Evolutionary conservation across 2,113 vertebrate genomes (phyloP), one percentile per base, ranked within the genome.

Genomic region (Dromaius novaehollandiae): DNA sequence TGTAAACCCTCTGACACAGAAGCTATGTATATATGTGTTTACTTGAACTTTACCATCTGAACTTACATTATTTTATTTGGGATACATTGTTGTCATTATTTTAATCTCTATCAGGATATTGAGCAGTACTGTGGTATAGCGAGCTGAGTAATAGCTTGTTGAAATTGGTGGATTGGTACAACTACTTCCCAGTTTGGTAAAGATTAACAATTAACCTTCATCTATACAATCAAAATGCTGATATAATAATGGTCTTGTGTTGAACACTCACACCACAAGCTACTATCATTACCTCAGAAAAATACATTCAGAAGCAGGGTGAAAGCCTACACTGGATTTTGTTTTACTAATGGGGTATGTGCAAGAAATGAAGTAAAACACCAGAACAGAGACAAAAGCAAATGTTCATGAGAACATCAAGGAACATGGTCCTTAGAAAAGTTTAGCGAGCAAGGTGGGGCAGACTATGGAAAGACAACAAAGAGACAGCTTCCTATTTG

Each of bases 71-170:
- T 84, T 86, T 84, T 74, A 40, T 50, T 68, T 78, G 15, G 51
- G 13, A 71, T 70, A 5, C 40, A 9, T 40, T 64, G 20, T 61
- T 85, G 46, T 71, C 32, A 44, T 58, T 53, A 80, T 68, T 95
- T 71, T 76, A 82, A 76, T 32, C 5, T 81, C 13, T 78, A 4
- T 78, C 22, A 63, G 46, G 50, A 36, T 78, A 61, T 15, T 70
- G 34, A 58, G 8, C 55, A 0, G 2, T 36, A 50, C 11, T 68
- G 42, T 30, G 26, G 11, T 32, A 61, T 0, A 18, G 15, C 15
- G 44, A 74, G 19, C 61, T 70, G n/a, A 74, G 11, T 40, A 91
- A 88, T 40, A 58, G 93, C 21, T 21, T 30, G 1, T n/a, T 85
- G 61, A 88, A 90, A 46, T 20, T 53, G 7, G 4, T 40, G 30